Conservation (phyloP, 2,888 invertebrate genomes). For the Eristalis intricaria region DNA sequence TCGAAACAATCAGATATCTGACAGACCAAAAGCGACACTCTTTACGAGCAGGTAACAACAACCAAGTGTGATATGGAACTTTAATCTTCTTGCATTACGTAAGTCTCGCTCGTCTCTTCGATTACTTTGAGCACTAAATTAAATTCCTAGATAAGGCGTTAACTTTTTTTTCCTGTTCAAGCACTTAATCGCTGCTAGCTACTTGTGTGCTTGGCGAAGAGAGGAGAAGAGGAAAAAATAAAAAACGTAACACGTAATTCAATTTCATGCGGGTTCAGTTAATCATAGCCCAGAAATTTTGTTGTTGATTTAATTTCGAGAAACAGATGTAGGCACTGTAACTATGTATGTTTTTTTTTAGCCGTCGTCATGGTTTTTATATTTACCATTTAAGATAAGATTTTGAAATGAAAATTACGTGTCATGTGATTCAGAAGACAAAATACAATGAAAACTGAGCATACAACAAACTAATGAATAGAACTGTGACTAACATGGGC, state of each 20-base stretch:
- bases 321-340: slow-evolving; percentile 14
- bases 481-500: slow-evolving; percentile 9
- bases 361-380: slow-evolving; percentile 37
- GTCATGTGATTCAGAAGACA: slow-evolving; percentile 48
- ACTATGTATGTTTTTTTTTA: background rate
- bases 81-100: slow-evolving; percentile 39
- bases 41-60: slow-evolving; percentile 40
- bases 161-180: slow-evolving; percentile 8
- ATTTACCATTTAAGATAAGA: slow-evolving; percentile 42
- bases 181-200: slow-evolving; percentile 18
- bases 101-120: slow-evolving; percentile 1
- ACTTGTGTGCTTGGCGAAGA: background rate
- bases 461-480: background rate
- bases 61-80: slow-evolving; percentile 14
- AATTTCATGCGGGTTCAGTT: slow-evolving; percentile 18
- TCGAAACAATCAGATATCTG: slow-evolving; percentile 17
- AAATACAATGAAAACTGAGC: background rate
- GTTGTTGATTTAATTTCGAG: slow-evolving; percentile 27
- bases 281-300: slow-evolving; percentile 22
- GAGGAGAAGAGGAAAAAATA: background rate
- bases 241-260: slow-evolving; percentile 1
- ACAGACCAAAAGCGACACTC: slow-evolving; percentile 12
- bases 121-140: slow-evolving; percentile 13
- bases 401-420: slow-evolving; percentile 23
- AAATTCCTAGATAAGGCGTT: slow-evolving; percentile 47